Evolutionary conservation across 2,113 vertebrate species (phyloP), one percentile per base, ranked within the genome.

Genomic region (Labeo rohita): DNA sequence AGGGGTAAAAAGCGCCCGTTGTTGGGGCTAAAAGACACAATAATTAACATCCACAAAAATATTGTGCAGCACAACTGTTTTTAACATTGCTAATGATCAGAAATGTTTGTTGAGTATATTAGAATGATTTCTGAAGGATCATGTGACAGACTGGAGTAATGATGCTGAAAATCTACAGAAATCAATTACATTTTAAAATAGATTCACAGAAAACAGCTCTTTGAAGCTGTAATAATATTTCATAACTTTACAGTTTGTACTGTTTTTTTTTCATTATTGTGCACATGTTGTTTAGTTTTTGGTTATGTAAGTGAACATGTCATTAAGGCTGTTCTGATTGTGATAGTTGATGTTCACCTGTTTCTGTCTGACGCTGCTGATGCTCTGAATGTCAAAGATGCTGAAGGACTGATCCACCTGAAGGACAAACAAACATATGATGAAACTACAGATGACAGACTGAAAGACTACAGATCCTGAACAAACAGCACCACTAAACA

Each of bases 331-430:
- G 2, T 39, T 2, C 13, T 36, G 13, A 68, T 39, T 39, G 66
- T 39, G 15, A 9, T 18, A 1, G 66, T 8, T 59, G 39, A 72
- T 23, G 28, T 75, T 43, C 21, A 90, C 89, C 95, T 97, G 96
- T 23, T 95, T 92, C 0, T 95, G 94, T 88, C 94, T 97, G 93
- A 76, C 94, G 90, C 96, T 96, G 84, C 89, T 91, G 80, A 97
- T 91, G 6, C 95, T 94, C 63, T 97, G 96, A 84, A 97, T 96
- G 93, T 97, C 96, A 92, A 97, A 90, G 87, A 97, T 96, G 92
- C 95, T 97, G 94, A 97, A 97, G 85, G 94, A 96, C 86, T 96
- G 90, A 90, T 97, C 96, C 39, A 97, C 89, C 96, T 97, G 91
- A 28, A 92, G 85, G 81, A 84, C 52, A 54, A 13, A 49, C 56